Evolutionary conservation across 2,113 vertebrate genomes (phyloP), one percentile per base, ranked within the genome.

Genomic region (Rousettus leschenaultii): DNA sequence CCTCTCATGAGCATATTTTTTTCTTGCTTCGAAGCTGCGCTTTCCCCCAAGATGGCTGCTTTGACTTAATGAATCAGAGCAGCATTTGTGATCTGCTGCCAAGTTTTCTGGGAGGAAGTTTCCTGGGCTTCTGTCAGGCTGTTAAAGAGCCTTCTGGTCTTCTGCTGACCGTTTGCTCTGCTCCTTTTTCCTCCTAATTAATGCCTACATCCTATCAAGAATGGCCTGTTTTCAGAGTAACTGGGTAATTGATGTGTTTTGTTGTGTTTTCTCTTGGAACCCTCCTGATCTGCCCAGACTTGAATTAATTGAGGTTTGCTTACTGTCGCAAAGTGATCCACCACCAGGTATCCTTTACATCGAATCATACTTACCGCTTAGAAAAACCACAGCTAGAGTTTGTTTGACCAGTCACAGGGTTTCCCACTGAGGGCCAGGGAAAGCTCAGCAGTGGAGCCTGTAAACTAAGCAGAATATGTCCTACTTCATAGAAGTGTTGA

Each of bases 241-340:
- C 53, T 75, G 91, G 93, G 95, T 93, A 93, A 89, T 71, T 9
- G 51, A 77, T 57, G 7, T 53, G 75, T 71, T 94, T 61, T 70
- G 33, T 92, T 86, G 65, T 86, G 77, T 91, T 89, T 91, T 95
- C 45, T 86, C 78, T 59, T 51, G 53, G 84, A 77, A 53, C 10
- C 40, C 57, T 96, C 40, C 48, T 0, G 0, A 21, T 70, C 82
- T 85, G 87, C 88, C 86, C 91, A 96, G 74, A 45, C 86, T 94
- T 86, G 82, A 93, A 66, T 90, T 85, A 89, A 95, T 33, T 83
- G 74, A 66, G 51, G 33, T 80, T 91, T 96, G 65, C 89, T 89
- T 65, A 30, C 40, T 33, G 15, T 61, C 16, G 30, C 45, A 38
- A 24, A 53, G 78, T 35, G 38, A 89, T 53, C 92, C 21, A 0